A percentile compares a stretch with the other conserved stretches of the same genome.
Conservation (phyloP, 2,888 invertebrate species). For the Volucella zonaria region DNA sequence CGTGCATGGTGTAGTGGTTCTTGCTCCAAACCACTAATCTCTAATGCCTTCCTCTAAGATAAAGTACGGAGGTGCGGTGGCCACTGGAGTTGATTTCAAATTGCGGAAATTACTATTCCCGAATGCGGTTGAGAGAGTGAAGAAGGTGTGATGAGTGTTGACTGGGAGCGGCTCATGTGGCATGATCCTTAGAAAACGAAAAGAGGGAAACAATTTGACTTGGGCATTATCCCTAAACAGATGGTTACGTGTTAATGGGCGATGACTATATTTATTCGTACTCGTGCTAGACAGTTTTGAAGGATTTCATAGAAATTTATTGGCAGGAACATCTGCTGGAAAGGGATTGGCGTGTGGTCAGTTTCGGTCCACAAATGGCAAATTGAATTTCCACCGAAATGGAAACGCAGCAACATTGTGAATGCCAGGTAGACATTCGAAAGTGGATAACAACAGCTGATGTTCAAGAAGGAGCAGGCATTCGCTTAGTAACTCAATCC, state of each 20-base stretch:
- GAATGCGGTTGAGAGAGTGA: neutral
- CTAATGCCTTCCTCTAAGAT: neutral
- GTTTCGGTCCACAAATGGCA: conserved; percentile 9
- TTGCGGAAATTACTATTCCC: conserved; percentile 58
- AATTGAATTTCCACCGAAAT: conserved; percentile 17
- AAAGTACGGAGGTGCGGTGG: conserved; percentile 4
- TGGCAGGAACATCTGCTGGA: conserved; percentile 56
- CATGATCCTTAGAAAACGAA: conserved; percentile 38
- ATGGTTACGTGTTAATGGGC: conserved; percentile 60
- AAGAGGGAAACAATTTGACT: conserved; percentile 14
- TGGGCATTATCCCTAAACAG: conserved; percentile 52
- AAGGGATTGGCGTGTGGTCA: conserved; percentile 58
- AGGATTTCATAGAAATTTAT: conserved; percentile 60
- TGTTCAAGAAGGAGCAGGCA: too few species aligned
- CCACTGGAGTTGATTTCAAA: conserved; percentile 64
- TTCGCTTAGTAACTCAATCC: too few species aligned
- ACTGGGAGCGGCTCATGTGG: conserved; percentile 57
- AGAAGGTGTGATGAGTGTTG: conserved; percentile 32
- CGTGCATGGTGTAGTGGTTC: conserved; percentile 54
- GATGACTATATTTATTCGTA: conserved; percentile 27
- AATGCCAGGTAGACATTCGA: neutral
- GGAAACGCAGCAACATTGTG: conserved; percentile 3
- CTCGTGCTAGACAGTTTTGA: conserved; percentile 8
- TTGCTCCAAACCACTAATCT: conserved; percentile 3
- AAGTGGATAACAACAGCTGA: too few species aligned